Percentiles rank a stretch among this genome's conserved stretches.
Conservation (phyloP, 2,888 invertebrate species). For the Pollenia griseotomentosa region DNA sequence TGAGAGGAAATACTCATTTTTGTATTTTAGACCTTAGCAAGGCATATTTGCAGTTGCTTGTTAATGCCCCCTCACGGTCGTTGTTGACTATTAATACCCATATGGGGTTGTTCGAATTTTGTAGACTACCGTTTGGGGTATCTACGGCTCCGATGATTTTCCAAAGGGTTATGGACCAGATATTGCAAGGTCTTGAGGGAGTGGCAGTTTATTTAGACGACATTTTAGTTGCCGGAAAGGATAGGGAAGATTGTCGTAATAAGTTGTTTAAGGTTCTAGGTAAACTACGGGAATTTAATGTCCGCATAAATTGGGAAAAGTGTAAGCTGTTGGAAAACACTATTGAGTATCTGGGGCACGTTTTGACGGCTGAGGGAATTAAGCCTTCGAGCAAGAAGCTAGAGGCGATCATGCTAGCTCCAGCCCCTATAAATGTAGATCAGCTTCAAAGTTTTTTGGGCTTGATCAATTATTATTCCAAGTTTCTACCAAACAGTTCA, state of each 20-base stretch:
- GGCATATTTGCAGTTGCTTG: conserved; percentile 69
- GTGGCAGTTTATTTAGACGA: conserved; percentile 51
- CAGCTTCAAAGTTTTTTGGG: too few species aligned
- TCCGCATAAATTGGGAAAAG: too few species aligned
- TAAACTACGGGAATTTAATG: too few species aligned
- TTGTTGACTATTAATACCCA: conserved; percentile 77
- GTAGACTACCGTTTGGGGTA: conserved; percentile 33
- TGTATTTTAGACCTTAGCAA: conserved; percentile 43
- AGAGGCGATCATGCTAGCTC: too few species aligned
- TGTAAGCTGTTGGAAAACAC: too few species aligned
- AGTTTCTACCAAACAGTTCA: too few species aligned
- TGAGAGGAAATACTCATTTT: conserved; percentile 67
- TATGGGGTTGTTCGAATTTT: conserved; percentile 66
- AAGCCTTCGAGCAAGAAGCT: too few species aligned
- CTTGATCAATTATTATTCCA: too few species aligned
- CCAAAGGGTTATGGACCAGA: too few species aligned
- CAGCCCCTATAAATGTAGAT: too few species aligned
- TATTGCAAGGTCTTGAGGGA: conserved; percentile 28
- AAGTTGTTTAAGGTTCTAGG: conserved; percentile 7
- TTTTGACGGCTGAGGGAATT: too few species aligned
- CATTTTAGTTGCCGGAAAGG: conserved; percentile 57
- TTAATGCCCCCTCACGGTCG: conserved; percentile 72
- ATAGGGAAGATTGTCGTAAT: conserved; percentile 23
- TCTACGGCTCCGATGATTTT: conserved; percentile 50
- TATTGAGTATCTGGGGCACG: too few species aligned